A percentile compares a stretch with the other conserved stretches of the same genome.
These are phyloP conservation scores for Clarias pachynema DNA, from an alignment of 2,797 vertebrate genomes.

Conservation along the genomic window DNA sequence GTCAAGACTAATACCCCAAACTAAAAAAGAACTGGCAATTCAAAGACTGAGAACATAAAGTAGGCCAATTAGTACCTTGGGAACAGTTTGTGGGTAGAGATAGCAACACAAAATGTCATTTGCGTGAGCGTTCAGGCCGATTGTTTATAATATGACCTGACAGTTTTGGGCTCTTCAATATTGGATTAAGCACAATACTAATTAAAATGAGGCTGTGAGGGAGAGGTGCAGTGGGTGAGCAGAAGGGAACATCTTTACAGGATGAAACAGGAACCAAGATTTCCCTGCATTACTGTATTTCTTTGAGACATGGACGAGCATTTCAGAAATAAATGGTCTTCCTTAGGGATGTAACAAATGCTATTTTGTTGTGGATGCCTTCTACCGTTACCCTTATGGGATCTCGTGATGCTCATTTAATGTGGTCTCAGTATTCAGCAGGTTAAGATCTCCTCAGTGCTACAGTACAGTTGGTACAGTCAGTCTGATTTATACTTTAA, in stretches of 20 bases:
- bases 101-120: slow-evolving; percentile 76
- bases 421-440: neutral
- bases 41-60: slow-evolving; percentile 76
- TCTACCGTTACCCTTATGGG: neutral
- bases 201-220: slow-evolving; percentile 75
- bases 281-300: slow-evolving; percentile 29
- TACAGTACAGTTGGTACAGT: neutral
- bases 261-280: neutral
- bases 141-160: slow-evolving; percentile 85
- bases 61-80: slow-evolving; percentile 82
- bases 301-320: neutral
- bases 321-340: neutral
- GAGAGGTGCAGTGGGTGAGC: slow-evolving; percentile 67
- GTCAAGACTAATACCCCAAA: slow-evolving; percentile 76
- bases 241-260: slow-evolving; percentile 51
- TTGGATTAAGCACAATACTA: slow-evolving; percentile 81
- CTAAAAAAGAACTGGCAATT: slow-evolving; percentile 75
- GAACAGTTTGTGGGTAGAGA: slow-evolving; percentile 77
- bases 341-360: neutral
- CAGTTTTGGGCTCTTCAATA: slow-evolving; percentile 80
- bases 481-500: neutral
- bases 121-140: slow-evolving; percentile 70
- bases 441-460: neutral
- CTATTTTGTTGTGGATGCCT: neutral
- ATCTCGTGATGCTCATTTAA: neutral